Evolutionary conservation across 2,888 invertebrate species (phyloP), one percentile per base, ranked within the genome.

Genomic region (Trissolcus brochymenae): DNA sequence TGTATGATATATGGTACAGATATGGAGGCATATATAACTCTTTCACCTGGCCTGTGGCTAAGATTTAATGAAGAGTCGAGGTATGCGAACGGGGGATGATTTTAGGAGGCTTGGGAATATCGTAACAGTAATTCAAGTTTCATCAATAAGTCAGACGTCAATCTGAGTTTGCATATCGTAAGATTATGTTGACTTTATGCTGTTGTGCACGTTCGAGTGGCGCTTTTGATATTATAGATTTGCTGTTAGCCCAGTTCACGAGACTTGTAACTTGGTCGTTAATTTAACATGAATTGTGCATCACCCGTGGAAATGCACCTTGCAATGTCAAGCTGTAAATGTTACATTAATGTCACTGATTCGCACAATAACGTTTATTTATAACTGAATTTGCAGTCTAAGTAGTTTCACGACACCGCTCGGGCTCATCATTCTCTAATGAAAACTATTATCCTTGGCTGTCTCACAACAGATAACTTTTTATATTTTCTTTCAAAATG

Each of bases 151-250:
- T 66, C 54, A 65, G 49, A 55, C 50, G 55, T 73, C 60, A 66
- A 73, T 73, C 55, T 25, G 50, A 66, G 46, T 66, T 73, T 21
- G 60, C 56, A 66, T 61, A 50, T 56, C 54, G 29, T 73, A 66
- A 73, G 66, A 61, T 56, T 65, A 50, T 65, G 49, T 60, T 66
- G 55, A 73, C 60, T 73, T 50, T 56, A 64, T 59, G 49, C 59
- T 65, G 56, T 65, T 54, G 55, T 14, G 46, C 46, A 46, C 51
- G 7, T 50, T 35, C 35, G 56, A 54, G 66, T 59, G 41, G 46
- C n/a, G 67, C 62, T 67, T 35, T 61, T 67, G 49, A 62, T 74
- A 67, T 74, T 67, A 75, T 75, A 75, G 74, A 75, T 75, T 68
- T 75, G 74, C 64, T 35, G 62, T 68, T 54, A 64, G 54, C 59